These are phyloP conservation scores for Xenops minutus DNA, from an alignment of 2,797 vertebrate species.

Conservation along the genomic window DNA sequence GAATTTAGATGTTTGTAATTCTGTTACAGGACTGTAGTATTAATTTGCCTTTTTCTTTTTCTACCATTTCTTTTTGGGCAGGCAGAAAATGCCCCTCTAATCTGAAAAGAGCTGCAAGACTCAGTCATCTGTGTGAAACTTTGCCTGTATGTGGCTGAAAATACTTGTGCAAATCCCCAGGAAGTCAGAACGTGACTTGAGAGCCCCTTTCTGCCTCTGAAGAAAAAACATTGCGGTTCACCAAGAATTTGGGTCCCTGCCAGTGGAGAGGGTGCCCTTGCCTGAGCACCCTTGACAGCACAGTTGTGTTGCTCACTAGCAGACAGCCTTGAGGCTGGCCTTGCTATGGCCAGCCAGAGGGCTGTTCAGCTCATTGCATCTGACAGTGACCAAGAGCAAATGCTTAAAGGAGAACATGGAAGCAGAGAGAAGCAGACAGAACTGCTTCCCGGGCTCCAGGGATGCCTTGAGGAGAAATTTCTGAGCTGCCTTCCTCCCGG, in stretches of 20 bases:
- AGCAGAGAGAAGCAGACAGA: not conserved
- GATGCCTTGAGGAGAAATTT: not conserved
- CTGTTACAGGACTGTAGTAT: not conserved
- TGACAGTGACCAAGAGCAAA: not conserved
- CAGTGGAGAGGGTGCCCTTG: not conserved
- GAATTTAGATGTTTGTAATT: not conserved
- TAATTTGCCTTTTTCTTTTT: not conserved
- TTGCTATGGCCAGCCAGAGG: not conserved
- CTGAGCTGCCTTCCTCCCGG: not conserved
- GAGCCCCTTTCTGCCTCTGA: not conserved
- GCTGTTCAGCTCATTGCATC: not conserved
- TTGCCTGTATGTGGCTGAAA: not conserved
- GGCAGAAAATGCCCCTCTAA: not conserved
- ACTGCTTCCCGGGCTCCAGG: not conserved
- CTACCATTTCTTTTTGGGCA: not conserved
- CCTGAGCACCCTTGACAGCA: not conserved
- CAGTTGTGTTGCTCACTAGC: fast-evolving
- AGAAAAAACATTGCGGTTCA: not conserved
- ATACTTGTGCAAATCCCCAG: not conserved
- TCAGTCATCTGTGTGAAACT: not conserved
- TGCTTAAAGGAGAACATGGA: not conserved
- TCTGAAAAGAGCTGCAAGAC: not conserved
- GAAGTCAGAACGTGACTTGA: not conserved
- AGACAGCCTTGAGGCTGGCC: not conserved
- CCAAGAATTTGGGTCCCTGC: not conserved